Conservation (phyloP, 92 coral and sea anemone genomes). For the Bergia puertoricense region DNA sequence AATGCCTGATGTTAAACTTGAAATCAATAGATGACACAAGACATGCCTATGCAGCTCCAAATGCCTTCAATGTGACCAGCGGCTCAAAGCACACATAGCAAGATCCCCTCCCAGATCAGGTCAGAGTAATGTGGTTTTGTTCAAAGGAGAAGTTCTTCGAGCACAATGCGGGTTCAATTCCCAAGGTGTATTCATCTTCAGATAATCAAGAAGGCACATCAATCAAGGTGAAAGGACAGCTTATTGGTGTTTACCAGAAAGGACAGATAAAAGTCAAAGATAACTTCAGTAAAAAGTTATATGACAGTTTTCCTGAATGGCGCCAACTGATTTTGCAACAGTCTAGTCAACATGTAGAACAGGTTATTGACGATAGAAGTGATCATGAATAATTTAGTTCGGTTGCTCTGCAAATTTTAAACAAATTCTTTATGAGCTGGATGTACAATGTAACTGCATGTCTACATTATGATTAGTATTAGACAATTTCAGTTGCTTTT, state of each 20-base stretch:
- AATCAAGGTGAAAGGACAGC: not conserved
- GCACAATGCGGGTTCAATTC: not conserved
- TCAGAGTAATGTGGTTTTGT: constrained; percentile 1
- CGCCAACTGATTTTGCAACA: not conserved
- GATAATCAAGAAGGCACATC: constrained; percentile 2
- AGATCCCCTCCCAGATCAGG: constrained; percentile 8
- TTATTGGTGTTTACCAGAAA: not conserved
- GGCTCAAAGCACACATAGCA: constrained; percentile 3
- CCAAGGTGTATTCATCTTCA: not conserved
- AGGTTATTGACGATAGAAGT: no score
- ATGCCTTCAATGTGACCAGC: constrained; percentile 1
- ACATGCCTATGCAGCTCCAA: not conserved
- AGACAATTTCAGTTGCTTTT: no score
- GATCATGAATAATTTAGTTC: no score
- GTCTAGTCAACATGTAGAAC: not conserved
- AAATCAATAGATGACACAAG: not conserved
- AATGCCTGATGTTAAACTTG: not conserved
- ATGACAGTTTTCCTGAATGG: constrained; percentile 1
- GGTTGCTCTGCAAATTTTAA: no score
- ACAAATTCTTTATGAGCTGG: no score
- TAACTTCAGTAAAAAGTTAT: not conserved
- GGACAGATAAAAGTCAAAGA: not conserved
- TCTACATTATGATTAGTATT: no score
- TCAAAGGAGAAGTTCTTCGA: not conserved
- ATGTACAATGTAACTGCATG: no score